Evolutionary conservation across 2,888 invertebrate species (phyloP).

Genomic region (Napeogenes inachia): DNA sequence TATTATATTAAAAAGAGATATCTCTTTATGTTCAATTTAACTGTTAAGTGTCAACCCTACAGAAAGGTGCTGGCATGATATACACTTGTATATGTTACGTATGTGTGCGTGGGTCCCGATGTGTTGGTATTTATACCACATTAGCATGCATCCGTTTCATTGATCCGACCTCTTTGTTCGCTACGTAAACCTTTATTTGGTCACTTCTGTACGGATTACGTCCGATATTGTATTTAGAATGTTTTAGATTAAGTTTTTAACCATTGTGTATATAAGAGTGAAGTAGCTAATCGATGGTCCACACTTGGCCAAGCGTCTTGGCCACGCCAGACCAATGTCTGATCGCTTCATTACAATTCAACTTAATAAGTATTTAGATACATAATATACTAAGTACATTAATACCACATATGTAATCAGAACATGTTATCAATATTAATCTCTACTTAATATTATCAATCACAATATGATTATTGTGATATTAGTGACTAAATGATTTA

Average conservation of each 20-base stretch:
- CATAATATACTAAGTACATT: no score
- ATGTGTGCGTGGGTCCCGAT: constrained; percentile 50
- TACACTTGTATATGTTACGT: constrained; percentile 16
- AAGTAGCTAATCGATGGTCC: no score
- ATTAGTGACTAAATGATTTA: neutral
- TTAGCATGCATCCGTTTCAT: constrained; percentile 68
- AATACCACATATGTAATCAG: no score
- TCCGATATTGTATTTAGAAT: no score
- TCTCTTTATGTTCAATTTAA: neutral
- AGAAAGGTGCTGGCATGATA: constrained; percentile 16
- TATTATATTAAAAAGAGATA: neutral
- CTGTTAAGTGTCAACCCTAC: constrained; percentile 8
- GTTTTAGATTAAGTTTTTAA: no score
- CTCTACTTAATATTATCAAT: constrained; percentile 9
- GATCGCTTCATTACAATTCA: no score
- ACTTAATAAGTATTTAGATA: no score
- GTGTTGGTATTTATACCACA: constrained; percentile 67
- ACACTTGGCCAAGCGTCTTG: no score
- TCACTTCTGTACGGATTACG: constrained; percentile 30
- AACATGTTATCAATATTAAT: constrained; percentile 11
- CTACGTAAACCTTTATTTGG: constrained; percentile 44
- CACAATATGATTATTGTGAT: no score
- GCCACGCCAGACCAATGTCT: no score
- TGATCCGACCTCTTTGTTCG: constrained; percentile 65
- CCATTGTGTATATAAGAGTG: no score